phyloP scores from a whole-genome alignment of 2,113 vertebrate species.

The Poicephalus gulielmi region DNA sequence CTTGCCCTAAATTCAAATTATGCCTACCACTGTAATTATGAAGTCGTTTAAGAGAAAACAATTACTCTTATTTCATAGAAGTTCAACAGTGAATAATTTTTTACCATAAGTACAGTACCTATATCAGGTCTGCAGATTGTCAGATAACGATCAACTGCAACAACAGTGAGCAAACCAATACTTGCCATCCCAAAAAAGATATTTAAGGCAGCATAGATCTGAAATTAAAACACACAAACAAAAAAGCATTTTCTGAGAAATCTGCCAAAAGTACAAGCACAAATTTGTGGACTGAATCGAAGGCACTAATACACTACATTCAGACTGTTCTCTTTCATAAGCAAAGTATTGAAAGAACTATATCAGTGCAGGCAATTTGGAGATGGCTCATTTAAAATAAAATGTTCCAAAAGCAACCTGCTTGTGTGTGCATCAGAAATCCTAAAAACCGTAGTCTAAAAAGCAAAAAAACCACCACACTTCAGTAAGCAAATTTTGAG shows the following conservation, averaged over 20 bases:
- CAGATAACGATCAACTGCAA: slow-evolving; percentile 92
- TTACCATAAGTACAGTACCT: slow-evolving; percentile 73
- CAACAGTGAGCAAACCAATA: slow-evolving; percentile 93
- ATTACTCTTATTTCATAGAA: neutral
- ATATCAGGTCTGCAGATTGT: slow-evolving; percentile 89
- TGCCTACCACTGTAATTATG: neutral
- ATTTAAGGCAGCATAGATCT: slow-evolving; percentile 97
- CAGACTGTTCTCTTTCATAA: neutral
- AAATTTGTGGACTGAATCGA: neutral
- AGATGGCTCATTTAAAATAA: neutral
- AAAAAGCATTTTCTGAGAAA: neutral
- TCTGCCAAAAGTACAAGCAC: neutral
- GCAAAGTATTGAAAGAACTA: neutral
- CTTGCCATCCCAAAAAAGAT: slow-evolving; percentile 99
- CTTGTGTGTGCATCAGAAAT: neutral
- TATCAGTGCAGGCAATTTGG: neutral
- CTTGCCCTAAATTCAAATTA: neutral
- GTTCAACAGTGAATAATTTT: neutral
- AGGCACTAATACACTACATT: neutral
- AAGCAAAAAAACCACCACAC: neutral
- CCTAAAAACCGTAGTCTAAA: neutral
- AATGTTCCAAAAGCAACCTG: neutral
- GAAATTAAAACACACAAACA: slow-evolving; percentile 45
- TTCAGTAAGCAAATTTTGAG: neutral
- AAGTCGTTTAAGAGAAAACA: neutral